A percentile compares a stretch with the other conserved stretches of the same genome.
phyloP scores from a whole-genome alignment of 2,888 invertebrate species.

The Callimorpha dominula region DNA sequence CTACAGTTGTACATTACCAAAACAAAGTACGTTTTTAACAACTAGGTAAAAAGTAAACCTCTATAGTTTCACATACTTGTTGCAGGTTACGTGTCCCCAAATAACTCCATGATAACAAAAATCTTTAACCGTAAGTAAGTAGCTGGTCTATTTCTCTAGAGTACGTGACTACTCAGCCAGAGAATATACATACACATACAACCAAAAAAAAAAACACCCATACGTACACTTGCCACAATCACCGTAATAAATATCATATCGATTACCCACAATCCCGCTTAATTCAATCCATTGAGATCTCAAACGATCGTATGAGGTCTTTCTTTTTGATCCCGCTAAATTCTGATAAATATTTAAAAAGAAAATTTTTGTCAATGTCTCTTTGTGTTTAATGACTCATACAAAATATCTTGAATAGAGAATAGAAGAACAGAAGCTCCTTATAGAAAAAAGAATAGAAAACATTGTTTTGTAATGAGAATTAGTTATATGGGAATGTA shows the following conservation, averaged over 20 bases:
- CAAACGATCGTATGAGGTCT: slow-evolving; percentile 27
- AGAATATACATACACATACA: slow-evolving; percentile 24
- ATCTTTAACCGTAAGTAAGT: background rate
- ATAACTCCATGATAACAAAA: background rate
- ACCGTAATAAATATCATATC: slow-evolving; percentile 48
- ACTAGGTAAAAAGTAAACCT: too few relatives aligned
- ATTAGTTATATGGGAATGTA: slow-evolving; percentile 32
- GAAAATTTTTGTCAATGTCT: slow-evolving; percentile 33
- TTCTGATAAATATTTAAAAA: slow-evolving; percentile 46
- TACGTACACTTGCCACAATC: slow-evolving; percentile 27
- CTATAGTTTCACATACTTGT: too few relatives aligned
- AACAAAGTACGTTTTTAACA: too few relatives aligned
- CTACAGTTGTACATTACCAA: too few relatives aligned
- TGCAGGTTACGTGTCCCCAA: background rate
- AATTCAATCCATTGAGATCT: slow-evolving; percentile 47
- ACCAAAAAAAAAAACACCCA: slow-evolving; percentile 15
- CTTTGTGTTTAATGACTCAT: slow-evolving; percentile 35
- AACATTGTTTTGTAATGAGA: background rate
- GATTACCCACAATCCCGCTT: slow-evolving; percentile 43
- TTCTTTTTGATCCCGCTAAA: slow-evolving; percentile 32
- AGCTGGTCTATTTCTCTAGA: background rate
- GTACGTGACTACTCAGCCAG: background rate
- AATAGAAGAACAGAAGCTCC: slow-evolving; percentile 17
- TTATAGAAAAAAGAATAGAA: slow-evolving; percentile 19
- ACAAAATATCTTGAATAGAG: slow-evolving; percentile 32